Conservation (phyloP, 2,888 invertebrate genomes). For the Chironomus riparius region DNA sequence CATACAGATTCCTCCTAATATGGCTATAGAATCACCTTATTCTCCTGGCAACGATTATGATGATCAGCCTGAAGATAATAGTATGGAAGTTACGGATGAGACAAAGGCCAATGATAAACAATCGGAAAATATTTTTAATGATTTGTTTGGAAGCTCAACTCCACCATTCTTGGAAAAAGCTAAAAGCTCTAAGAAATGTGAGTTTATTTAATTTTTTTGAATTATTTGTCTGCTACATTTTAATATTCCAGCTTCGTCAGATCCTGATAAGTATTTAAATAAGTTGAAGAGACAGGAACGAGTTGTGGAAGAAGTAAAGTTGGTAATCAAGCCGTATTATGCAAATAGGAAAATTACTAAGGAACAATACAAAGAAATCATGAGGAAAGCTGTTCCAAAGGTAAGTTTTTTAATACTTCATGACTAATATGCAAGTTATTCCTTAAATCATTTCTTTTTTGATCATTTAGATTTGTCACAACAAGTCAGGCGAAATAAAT, state of each 20-base stretch:
- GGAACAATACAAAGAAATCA: constrained; percentile 22
- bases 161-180: constrained; percentile 33
- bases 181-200: background rate
- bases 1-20: background rate
- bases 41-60: constrained; percentile 7
- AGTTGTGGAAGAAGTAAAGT: constrained; percentile 20
- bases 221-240: background rate
- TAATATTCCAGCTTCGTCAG: background rate
- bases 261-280: constrained; percentile 6
- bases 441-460: no score
- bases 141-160: constrained; percentile 51
- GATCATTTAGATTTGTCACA: constrained; percentile 9
- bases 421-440: no score
- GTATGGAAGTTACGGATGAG: no score
- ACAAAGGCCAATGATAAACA: constrained; percentile 27
- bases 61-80: background rate
- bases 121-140: constrained; percentile 50
- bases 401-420: background rate
- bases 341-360: constrained; percentile 3
- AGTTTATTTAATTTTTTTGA: background rate
- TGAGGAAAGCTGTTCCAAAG: constrained; percentile 24
- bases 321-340: constrained; percentile 16
- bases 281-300: constrained; percentile 21
- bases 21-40: constrained; percentile 11
- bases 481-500: constrained; percentile 13